A percentile compares a stretch with the other conserved stretches of the same genome.
phyloP scores from a whole-genome alignment of 1,140 invertebrate species.

The Psix sp. region DNA sequence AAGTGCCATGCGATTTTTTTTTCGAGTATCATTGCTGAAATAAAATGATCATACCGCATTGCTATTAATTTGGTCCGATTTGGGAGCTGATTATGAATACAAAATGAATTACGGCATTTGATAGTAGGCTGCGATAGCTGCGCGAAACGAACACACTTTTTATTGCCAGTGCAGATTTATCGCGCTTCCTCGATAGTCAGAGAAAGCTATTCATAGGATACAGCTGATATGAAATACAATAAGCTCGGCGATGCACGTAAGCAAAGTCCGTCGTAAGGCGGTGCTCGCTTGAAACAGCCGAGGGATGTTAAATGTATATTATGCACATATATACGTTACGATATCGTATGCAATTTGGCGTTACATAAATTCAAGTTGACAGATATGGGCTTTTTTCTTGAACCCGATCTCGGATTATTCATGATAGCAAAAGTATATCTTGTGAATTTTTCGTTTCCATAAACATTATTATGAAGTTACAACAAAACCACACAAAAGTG shows the following conservation, averaged over 20 bases:
- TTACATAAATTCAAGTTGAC: too few species aligned
- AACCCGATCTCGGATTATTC: too few species aligned
- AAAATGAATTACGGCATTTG: conserved; percentile 19
- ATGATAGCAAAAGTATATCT: too few species aligned
- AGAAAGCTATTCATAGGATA: conserved; percentile 20
- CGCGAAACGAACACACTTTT: conserved; percentile 22
- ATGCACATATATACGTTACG: conserved; percentile 14
- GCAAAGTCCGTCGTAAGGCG: conserved; percentile 24
- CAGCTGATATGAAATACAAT: conserved; percentile 47
- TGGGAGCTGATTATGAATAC: too few species aligned
- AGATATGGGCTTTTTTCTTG: too few species aligned
- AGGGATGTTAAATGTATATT: conserved; percentile 25
- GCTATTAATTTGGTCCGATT: background rate
- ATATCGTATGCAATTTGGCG: conserved; percentile 7
- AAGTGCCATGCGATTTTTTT: conserved; percentile 2
- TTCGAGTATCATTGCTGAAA: too few species aligned
- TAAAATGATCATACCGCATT: conserved; percentile 1
- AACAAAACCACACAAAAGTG: too few species aligned
- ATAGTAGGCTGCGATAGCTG: conserved; percentile 14
- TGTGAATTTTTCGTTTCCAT: too few species aligned
- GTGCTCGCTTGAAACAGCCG: conserved; percentile 9
- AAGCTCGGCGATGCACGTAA: conserved; percentile 38
- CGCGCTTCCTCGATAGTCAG: conserved; percentile 16
- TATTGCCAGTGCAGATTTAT: conserved; percentile 24
- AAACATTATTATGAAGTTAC: too few species aligned